Base-by-base conservation (phyloP, 2,888 invertebrate genomes). In the Spatulosminthurus flaviceps region DNA sequence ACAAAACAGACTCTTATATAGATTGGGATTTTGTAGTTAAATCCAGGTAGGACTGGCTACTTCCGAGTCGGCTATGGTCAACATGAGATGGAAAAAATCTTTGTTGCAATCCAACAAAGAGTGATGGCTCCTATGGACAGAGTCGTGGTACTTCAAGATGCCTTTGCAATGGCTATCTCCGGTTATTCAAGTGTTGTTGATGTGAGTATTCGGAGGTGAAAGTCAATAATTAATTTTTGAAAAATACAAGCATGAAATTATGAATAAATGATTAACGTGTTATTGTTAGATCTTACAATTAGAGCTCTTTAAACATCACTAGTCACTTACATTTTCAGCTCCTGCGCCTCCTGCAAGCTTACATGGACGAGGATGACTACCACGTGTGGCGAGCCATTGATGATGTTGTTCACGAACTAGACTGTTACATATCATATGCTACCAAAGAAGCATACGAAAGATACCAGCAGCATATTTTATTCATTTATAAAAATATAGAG, bases 371-470 rank as follows among this genome's bases (percentile, higher is more conserved):
- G 13, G 9, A 29, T 19, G 64, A 74, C 28, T 74, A 74, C 64
- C 28, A 74, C 34, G 74, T 74, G 61, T 74, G 74, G 74, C 61
- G 22, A n/a, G 74, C 64, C 1, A 29, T 74, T 34, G 74, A 74
- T 16, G 74, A 74, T 34, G 34, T 64, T 16, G 41, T 74, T 21
- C 28, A 74, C 0, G 74, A 74, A 64, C 29, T 74, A 34, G 74
- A 74, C 24, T 7, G 29, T 16, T 29, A 34, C n/a, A 29, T 74
- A 11, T 28, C 21, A 1, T 64, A 74, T 24, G 24, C 64, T 7
- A 19, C 41, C 29, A 11, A n/a, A 13, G 34, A 64, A 4, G 61
- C 64, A 1, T 64, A 74, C 28, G 22, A n/a, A n/a, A 74, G 61
- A 64, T 74, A 64, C 28, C 29, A 64, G n/a, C n/a, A 64, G 13